Evolutionary conservation across 2,888 invertebrate species (phyloP), one percentile per base, ranked within the genome.

Genomic region (Azorinus chamasolen): DNA sequence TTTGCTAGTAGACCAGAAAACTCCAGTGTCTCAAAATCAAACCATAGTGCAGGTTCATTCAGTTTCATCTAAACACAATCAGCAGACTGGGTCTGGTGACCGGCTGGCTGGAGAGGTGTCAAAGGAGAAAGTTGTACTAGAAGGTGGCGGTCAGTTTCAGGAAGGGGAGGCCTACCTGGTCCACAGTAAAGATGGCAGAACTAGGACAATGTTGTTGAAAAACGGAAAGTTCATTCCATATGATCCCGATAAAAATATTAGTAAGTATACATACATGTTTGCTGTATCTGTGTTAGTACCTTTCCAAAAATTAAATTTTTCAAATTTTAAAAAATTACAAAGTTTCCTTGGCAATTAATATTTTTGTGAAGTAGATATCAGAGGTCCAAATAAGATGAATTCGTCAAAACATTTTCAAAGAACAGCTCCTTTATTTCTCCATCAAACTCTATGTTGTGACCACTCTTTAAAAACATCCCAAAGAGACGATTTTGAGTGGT

Each of bases 71-170:
- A 54, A 54, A 16, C 48, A 50, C n/a, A 18, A 50, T 16, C 62
- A 24, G 24, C n/a, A 18, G 8, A 39, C 18, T 22, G 5, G 25
- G 2, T 3, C 20, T 43, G 24, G 24, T 12, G 46, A 39, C 32
- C 1, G 16, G 2, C 18, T 2, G 2, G n/a, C 39, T 25, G 48
- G 27, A 18, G 37, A 61, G n/a, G 45, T 20, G 12, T 62, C 46
- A 50, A 71, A 66, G 37, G 50, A 59, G 14, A 77, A 77, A 50
- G 84, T 83, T 3, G 70, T 73, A 12, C 39, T 82, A 10, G 78
- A 75, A 54, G 75, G 79, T 18, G 83, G 85, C 27, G 81, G 79
- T 14, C 68, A 85, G 46, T 78, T 83, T 65, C 72, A 81, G 61
- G 72, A 81, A 16, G 79, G 77, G 3, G 75, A 74, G 53, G 75